Evolutionary conservation across 2,113 vertebrate species (phyloP).

Genomic region (Maccullochella peelii): DNA sequence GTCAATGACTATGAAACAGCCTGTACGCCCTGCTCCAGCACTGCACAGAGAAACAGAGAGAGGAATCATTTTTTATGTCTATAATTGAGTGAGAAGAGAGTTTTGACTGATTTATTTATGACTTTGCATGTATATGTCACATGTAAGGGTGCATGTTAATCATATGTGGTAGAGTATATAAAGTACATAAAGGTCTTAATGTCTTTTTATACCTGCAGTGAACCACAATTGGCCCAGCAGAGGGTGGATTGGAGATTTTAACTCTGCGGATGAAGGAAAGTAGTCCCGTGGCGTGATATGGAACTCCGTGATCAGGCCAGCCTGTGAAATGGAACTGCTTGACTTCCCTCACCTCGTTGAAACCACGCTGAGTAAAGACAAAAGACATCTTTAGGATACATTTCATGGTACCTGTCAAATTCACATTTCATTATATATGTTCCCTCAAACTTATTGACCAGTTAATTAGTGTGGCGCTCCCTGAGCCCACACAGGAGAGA

Average conservation of each 20-base stretch:
- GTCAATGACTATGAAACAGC: constrained; percentile 98
- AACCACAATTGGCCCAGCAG: constrained; percentile 96
- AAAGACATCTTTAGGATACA: background rate
- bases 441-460: background rate
- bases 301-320: constrained; percentile 98
- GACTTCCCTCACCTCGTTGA: constrained; percentile 97
- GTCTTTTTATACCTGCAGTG: constrained; percentile 92
- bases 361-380: constrained; percentile 88
- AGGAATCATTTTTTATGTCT: background rate
- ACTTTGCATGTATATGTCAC: background rate
- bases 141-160: background rate
- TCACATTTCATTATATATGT: background rate
- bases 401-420: background rate
- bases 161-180: background rate
- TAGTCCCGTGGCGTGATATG: constrained; percentile 97
- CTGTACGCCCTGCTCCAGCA: constrained; percentile 96
- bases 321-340: constrained; percentile 99
- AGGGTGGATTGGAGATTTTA: constrained; percentile 97
- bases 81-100: background rate
- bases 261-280: constrained; percentile 97
- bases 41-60: constrained; percentile 71
- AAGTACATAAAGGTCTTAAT: background rate
- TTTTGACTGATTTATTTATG: background rate
- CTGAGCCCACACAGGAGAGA: background rate
- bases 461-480: background rate